Evolutionary conservation across 2,113 vertebrate species (phyloP), one percentile per base, ranked within the genome.

Genomic region (Tretioscincus oriximinensis): DNA sequence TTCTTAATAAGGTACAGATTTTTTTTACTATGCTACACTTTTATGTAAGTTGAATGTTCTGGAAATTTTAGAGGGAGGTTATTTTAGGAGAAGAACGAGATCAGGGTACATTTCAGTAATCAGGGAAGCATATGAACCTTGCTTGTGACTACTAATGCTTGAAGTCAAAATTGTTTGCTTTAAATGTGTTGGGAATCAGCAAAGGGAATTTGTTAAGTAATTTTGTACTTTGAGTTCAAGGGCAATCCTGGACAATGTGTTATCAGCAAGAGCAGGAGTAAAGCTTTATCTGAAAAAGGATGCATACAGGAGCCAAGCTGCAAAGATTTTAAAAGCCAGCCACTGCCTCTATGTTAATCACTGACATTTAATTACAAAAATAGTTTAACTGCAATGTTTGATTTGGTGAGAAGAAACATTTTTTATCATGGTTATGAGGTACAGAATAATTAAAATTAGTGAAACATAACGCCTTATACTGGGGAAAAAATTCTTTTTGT

Each of bases 321-420:
- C 18, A 82, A 74, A 77, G 78, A 89, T 89, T 84, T 85, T 88
- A 83, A 67, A 65, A 81, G 14, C n/a, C 54, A 69, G 31, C 73
- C 85, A 75, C 1, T 4, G 20, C 81, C 90, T 88, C 86, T 76
- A 86, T 85, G 73, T 78, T 93, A 86, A 83, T 90, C 91, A 87
- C 89, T 85, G 88, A 87, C 86, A 26, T 71, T 76, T 91, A 90
- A 92, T 90, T 91, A 87, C 58, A 85, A 63, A 91, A 86, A 82
- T 84, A 84, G 76, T 81, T 85, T 87, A 28, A 51, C 1, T 5
- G 82, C 28, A 60, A 76, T 89, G 41, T 89, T 91, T 92, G 68
- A 14, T 29, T 92, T 91, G 88, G 84, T 88, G 82, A 83, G 81
- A 88, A 71, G 75, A 69, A 84, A 67, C 60, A 65, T 64, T 89